phyloP scores from a whole-genome alignment of 2,888 invertebrate genomes.

The Lycocerus yunnanus region DNA sequence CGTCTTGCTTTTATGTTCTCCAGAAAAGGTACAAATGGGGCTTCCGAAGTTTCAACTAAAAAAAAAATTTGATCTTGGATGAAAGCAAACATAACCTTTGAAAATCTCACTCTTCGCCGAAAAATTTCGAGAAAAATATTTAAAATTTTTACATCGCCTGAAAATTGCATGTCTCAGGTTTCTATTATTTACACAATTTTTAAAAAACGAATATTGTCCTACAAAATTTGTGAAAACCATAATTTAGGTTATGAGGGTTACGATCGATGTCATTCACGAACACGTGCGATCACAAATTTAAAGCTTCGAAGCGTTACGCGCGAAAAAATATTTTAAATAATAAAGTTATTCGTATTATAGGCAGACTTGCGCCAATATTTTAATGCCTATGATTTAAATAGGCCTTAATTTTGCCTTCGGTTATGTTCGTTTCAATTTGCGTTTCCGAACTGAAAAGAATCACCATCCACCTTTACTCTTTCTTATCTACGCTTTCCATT shows the following conservation, averaged over 20 bases:
- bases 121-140: conserved; percentile 23
- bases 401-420: too few relatives aligned
- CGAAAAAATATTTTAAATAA: too few relatives aligned
- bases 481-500: too few relatives aligned
- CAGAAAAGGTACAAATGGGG: conserved; percentile 56
- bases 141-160: not conserved
- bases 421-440: too few relatives aligned
- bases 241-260: not conserved
- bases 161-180: not conserved
- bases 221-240: conserved; percentile 8
- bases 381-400: too few relatives aligned
- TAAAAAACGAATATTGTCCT: conserved; percentile 14
- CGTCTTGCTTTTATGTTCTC: conserved; percentile 64
- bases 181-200: conserved; percentile 24
- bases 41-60: not conserved
- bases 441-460: too few relatives aligned
- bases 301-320: not conserved
- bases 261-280: not conserved
- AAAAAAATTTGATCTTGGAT: not conserved
- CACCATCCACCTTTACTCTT: too few relatives aligned
- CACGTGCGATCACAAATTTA: not conserved
- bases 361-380: too few relatives aligned
- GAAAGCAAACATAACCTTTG: conserved; percentile 25
- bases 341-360: too few relatives aligned
- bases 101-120: conserved; percentile 24